Conservation (phyloP, 2,797 vertebrate genomes). For the Melanotaenia nigrans region DNA sequence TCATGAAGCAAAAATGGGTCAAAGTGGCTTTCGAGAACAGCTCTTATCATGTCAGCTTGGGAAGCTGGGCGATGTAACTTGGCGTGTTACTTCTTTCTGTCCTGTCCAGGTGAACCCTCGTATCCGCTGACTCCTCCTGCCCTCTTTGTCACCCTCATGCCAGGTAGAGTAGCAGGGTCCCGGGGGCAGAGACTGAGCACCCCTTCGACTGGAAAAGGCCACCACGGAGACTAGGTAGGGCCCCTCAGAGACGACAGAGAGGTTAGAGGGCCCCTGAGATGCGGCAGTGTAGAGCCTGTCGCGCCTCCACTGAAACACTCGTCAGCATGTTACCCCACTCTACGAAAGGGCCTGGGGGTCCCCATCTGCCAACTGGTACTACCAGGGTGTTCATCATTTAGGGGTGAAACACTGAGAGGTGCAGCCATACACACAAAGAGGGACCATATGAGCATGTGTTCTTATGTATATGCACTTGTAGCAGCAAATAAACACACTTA, state of each 20-base stretch:
- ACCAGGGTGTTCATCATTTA: slow-evolving; percentile 76
- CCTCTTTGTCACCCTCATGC: slow-evolving; percentile 76
- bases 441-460: slow-evolving; percentile 59
- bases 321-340: slow-evolving; percentile 67
- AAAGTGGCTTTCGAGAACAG: slow-evolving; percentile 71
- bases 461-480: slow-evolving; percentile 69
- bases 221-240: slow-evolving; percentile 48
- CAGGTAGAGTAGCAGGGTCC: slow-evolving; percentile 71
- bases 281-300: slow-evolving; percentile 62
- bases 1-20: slow-evolving; percentile 71
- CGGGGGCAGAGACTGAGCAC: slow-evolving; percentile 52
- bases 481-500: slow-evolving; percentile 49
- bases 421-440: slow-evolving; percentile 53
- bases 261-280: slow-evolving; percentile 71
- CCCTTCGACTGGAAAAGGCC: slow-evolving; percentile 64
- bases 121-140: slow-evolving; percentile 66
- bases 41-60: slow-evolving; percentile 69
- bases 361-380: slow-evolving; percentile 78
- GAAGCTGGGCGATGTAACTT: slow-evolving; percentile 61
- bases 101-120: slow-evolving; percentile 68
- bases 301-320: slow-evolving; percentile 68
- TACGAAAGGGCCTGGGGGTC: slow-evolving; percentile 69
- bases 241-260: slow-evolving; percentile 77
- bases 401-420: slow-evolving; percentile 66
- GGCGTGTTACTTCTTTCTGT: slow-evolving; percentile 64